Evolutionary conservation across 2,797 vertebrate species (phyloP).

Genomic region (Australoheros facetus): DNA sequence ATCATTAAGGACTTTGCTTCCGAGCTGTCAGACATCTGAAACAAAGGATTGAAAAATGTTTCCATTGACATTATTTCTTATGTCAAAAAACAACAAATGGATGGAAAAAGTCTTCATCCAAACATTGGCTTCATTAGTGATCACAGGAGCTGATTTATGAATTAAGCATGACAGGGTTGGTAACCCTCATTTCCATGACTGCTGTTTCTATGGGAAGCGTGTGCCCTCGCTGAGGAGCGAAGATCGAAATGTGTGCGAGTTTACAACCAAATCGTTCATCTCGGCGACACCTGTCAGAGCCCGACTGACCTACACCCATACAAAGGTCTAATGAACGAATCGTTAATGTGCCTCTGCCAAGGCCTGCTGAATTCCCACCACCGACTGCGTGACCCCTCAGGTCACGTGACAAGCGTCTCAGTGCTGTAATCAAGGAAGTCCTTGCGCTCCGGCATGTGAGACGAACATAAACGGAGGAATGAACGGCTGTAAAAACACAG

Average conservation of each 20-base stretch:
- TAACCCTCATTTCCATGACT: conserved; percentile 61
- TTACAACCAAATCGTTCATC: conserved; percentile 60
- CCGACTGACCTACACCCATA: conserved; percentile 55
- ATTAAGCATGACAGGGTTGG: conserved; percentile 59
- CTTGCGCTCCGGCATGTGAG: not conserved
- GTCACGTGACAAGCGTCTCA: conserved; percentile 40
- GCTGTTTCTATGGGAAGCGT: conserved; percentile 45
- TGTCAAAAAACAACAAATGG: conserved; percentile 31
- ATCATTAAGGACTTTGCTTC: conserved; percentile 1
- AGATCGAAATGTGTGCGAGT: conserved; percentile 22
- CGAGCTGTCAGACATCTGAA: not conserved
- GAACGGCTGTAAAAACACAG: conserved; percentile 23
- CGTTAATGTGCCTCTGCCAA: conserved; percentile 46
- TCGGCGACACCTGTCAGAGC: conserved; percentile 58
- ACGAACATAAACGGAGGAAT: conserved; percentile 21
- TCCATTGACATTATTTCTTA: conserved; percentile 4
- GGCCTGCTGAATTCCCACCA: conserved; percentile 23
- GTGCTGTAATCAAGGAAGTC: conserved; percentile 21
- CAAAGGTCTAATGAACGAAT: conserved; percentile 63
- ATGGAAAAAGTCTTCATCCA: not conserved
- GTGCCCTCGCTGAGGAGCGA: conserved; percentile 31
- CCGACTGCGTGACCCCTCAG: conserved; percentile 48
- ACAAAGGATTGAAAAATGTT: not conserved
- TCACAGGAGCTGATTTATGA: conserved; percentile 51
- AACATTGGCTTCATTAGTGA: conserved; percentile 25